These are phyloP conservation scores for Phoxinus phoxinus DNA, from an alignment of 2,113 vertebrate genomes.

Conservation along the genomic window DNA sequence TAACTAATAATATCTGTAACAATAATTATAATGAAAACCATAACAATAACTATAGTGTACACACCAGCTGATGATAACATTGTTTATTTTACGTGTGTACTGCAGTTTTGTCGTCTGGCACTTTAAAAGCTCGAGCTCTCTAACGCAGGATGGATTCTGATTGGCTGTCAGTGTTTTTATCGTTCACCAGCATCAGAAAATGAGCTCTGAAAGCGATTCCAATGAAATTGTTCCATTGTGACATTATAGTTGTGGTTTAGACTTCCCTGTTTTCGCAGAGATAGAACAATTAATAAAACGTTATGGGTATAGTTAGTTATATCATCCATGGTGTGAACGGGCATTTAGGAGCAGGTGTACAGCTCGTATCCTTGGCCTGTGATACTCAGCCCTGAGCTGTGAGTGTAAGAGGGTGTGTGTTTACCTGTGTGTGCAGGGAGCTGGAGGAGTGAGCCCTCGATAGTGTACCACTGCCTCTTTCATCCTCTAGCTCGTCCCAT, in stretches of 20 bases:
- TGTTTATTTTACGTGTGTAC: too few relatives aligned
- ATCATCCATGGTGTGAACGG: background rate
- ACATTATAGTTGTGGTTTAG: too few relatives aligned
- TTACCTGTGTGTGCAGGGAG: conserved; percentile 70
- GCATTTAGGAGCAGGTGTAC: background rate
- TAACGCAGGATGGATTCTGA: background rate
- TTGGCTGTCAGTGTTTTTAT: background rate
- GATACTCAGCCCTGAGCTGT: background rate
- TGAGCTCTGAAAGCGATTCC: background rate
- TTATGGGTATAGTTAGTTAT: background rate
- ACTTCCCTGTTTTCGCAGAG: background rate
- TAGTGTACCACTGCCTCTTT: conserved; percentile 65
- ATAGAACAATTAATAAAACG: background rate
- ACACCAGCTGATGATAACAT: too few relatives aligned
- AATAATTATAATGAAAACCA: too few relatives aligned
- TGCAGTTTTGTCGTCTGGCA: background rate
- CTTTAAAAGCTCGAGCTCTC: background rate
- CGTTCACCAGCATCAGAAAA: background rate
- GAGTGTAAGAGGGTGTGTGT: background rate
- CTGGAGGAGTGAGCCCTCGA: conserved; percentile 70
- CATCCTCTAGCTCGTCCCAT: conserved; percentile 69
- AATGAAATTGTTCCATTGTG: background rate
- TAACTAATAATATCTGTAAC: too few relatives aligned
- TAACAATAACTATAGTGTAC: too few relatives aligned
- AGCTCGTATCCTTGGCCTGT: background rate